phyloP scores from a whole-genome alignment of 1,140 invertebrate species.

The Bombus superbus region DNA sequence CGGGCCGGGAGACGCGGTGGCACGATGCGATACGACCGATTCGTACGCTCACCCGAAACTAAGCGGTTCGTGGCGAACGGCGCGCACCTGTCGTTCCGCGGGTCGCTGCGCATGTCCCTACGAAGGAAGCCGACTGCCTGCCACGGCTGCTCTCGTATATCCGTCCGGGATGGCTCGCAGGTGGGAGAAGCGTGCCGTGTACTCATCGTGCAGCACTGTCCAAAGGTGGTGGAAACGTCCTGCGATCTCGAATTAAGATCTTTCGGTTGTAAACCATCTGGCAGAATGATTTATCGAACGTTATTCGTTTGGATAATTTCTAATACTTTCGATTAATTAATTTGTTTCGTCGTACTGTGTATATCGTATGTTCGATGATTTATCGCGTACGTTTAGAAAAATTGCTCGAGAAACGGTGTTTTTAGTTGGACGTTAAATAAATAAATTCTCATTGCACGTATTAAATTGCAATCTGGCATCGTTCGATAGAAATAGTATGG shows the following conservation, averaged over 20 bases:
- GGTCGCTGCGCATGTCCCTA: slow-evolving; percentile 61
- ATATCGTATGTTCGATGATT: too few relatives aligned
- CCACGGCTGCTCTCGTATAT: slow-evolving; percentile 45
- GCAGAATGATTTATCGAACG: neutral
- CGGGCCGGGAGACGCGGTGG: slow-evolving; percentile 33
- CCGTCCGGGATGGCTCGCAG: slow-evolving; percentile 50
- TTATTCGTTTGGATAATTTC: neutral
- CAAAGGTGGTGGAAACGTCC: slow-evolving; percentile 27
- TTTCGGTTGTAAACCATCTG: neutral
- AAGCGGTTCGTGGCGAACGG: slow-evolving; percentile 58
- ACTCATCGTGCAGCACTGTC: neutral
- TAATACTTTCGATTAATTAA: too few relatives aligned
- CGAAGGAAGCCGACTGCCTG: slow-evolving; percentile 64
- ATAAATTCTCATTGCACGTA: too few relatives aligned
- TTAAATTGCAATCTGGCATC: too few relatives aligned
- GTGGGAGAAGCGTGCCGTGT: slow-evolving; percentile 48
- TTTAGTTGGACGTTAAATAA: too few relatives aligned
- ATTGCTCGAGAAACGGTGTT: too few relatives aligned
- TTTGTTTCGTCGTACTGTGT: too few relatives aligned
- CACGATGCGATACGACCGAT: slow-evolving; percentile 55
- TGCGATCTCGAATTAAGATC: slow-evolving; percentile 53
- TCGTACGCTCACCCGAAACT: slow-evolving; percentile 67
- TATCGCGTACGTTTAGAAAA: too few relatives aligned
- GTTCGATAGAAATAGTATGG: too few relatives aligned
- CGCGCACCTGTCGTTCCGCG: slow-evolving; percentile 67